Conservation (phyloP, 2,888 invertebrate species). For the Drosophila greeni region DNA sequence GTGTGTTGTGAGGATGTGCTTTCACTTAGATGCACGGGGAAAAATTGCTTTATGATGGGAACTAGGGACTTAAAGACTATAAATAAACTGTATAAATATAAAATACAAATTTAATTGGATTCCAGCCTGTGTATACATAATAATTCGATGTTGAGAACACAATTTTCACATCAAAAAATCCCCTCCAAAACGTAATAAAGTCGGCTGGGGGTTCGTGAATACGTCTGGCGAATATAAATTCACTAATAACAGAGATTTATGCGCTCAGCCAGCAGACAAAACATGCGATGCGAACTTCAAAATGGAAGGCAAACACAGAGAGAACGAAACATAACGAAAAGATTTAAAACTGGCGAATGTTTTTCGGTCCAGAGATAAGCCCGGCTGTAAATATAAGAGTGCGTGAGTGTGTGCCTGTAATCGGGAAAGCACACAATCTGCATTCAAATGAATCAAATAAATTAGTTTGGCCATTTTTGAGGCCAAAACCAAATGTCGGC, state of each 20-base stretch:
- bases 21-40: neutral
- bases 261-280: conserved; percentile 32
- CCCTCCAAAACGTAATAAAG: conserved; percentile 45
- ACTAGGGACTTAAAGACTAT: neutral
- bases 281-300: conserved; percentile 6
- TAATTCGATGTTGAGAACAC: neutral
- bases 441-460: conserved; percentile 71
- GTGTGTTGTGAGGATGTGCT: neutral
- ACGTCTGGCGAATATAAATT: conserved; percentile 65
- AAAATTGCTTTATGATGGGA: neutral
- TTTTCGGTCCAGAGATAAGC: conserved; percentile 26
- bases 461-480: conserved; percentile 63
- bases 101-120: neutral
- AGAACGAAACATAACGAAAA: conserved; percentile 21
- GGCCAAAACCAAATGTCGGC: conserved; percentile 33
- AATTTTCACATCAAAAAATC: conserved; percentile 19
- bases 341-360: conserved; percentile 44
- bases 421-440: conserved; percentile 63
- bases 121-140: neutral
- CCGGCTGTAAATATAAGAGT: conserved; percentile 18
- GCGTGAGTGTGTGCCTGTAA: conserved; percentile 22
- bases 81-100: neutral
- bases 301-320: conserved; percentile 23
- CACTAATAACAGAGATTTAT: conserved; percentile 72
- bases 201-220: conserved; percentile 60